Evolutionary conservation across 64 coral and sea anemone species (phyloP).

Genomic region (Pachyseris speciosa): DNA sequence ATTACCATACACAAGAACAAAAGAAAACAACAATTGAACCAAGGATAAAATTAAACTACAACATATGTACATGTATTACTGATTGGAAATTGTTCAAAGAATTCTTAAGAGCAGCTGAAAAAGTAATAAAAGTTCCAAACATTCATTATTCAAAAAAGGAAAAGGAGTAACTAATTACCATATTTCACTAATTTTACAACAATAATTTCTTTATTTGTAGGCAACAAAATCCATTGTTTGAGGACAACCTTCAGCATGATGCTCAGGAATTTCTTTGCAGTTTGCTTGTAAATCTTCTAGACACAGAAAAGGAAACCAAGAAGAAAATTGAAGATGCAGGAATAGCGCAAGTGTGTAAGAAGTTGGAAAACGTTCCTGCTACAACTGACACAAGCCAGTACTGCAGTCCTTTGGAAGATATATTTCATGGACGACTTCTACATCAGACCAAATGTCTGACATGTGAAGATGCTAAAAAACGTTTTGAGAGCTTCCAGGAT

Average conservation of each 20-base stretch:
- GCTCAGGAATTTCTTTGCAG: slow-evolving; percentile 94
- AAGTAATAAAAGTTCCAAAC: too few species aligned
- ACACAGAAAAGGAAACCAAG: slow-evolving; percentile 58
- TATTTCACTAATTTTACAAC: neutral
- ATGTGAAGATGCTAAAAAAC: slow-evolving; percentile 85
- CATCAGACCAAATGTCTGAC: slow-evolving; percentile 95
- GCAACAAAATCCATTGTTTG: slow-evolving; percentile 80
- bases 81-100: too few species aligned
- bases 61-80: too few species aligned
- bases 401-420: slow-evolving; percentile 46
- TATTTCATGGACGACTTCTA: slow-evolving; percentile 91
- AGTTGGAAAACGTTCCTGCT: neutral
- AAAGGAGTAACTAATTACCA: neutral
- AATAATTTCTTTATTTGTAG: too few species aligned
- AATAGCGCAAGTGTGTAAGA: neutral
- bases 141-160: too few species aligned
- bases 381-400: neutral
- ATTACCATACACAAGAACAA: too few species aligned
- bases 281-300: slow-evolving; percentile 86
- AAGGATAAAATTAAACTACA: too few species aligned
- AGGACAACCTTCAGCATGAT: slow-evolving; percentile 89
- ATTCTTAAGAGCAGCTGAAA: too few species aligned
- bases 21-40: too few species aligned
- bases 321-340: slow-evolving; percentile 24
- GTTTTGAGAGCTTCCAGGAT: slow-evolving; percentile 96